phyloP scores from a whole-genome alignment of 1,140 invertebrate species.

The Akabosia matsudoensis region DNA sequence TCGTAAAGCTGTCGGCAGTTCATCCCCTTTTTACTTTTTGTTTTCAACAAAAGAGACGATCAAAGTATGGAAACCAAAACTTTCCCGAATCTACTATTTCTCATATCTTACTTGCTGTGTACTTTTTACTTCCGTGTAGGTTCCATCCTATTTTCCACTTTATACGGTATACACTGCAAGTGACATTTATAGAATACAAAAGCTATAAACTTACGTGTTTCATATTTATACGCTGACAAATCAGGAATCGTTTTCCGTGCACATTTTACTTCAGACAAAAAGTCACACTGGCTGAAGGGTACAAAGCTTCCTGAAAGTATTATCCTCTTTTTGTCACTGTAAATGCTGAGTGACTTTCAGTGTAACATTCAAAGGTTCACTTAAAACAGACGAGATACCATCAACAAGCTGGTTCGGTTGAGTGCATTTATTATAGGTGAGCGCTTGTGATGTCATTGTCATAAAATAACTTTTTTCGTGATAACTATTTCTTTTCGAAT shows the following conservation, averaged over 20 bases:
- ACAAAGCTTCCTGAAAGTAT: background rate
- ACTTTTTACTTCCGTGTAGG: no score
- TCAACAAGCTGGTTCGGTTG: no score
- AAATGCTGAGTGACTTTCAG: slow-evolving; percentile 2
- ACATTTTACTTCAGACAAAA: no score
- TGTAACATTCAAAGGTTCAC: background rate
- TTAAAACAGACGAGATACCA: no score
- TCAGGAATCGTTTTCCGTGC: no score
- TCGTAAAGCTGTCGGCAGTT: background rate
- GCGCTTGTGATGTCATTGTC: no score
- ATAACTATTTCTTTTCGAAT: no score
- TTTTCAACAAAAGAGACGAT: slow-evolving; percentile 1
- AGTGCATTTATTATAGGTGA: no score
- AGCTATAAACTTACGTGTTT: no score
- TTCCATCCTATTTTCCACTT: background rate
- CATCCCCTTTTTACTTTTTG: background rate
- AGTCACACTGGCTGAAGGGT: background rate
- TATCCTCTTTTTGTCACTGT: background rate
- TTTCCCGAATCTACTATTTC: background rate
- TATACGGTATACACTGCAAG: background rate
- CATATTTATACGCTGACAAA: no score
- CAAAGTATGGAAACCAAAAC: slow-evolving; percentile 1
- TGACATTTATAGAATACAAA: background rate
- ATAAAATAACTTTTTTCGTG: no score
- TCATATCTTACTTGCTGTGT: background rate